These are phyloP conservation scores for Dendrolimus kikuchii DNA, from an alignment of 1,140 invertebrate genomes.

Conservation along the genomic window DNA sequence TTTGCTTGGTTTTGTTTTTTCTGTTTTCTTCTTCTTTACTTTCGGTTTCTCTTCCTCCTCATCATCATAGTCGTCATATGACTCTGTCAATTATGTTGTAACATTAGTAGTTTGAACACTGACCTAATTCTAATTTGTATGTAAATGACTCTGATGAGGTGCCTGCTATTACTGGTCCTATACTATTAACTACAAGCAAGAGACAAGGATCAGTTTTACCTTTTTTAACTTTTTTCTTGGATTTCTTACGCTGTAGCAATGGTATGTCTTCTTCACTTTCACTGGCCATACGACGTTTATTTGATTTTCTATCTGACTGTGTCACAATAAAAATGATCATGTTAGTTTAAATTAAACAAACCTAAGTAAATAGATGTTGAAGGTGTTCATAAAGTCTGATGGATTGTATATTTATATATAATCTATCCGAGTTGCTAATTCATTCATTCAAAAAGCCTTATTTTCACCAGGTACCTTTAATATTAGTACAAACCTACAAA, in stretches of 20 bases:
- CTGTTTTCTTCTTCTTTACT: constrained; percentile 66
- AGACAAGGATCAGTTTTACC: constrained; percentile 35
- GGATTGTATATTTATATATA: no score
- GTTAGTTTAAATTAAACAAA: not conserved
- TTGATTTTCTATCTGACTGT: constrained; percentile 76
- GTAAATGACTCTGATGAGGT: no score
- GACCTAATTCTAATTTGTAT: no score
- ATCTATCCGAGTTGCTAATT: no score
- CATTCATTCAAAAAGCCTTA: no score
- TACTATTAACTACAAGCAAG: no score
- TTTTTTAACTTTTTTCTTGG: constrained; percentile 79
- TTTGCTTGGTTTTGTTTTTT: constrained; percentile 36
- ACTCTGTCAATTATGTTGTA: constrained; percentile 29
- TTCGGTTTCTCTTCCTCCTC: constrained; percentile 76
- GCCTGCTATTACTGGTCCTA: no score
- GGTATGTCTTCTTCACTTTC: constrained; percentile 67
- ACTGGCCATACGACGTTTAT: constrained; percentile 73
- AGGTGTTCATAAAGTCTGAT: no score
- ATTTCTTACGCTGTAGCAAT: constrained; percentile 74
- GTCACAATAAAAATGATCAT: constrained; percentile 7
- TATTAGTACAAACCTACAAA: no score
- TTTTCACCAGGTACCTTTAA: no score
- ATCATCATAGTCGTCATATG: constrained; percentile 73
- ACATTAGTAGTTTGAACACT: not conserved
- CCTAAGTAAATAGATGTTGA: no score